phyloP scores from a whole-genome alignment of 2,113 vertebrate species.

The Erythrolamprus reginae region DNA sequence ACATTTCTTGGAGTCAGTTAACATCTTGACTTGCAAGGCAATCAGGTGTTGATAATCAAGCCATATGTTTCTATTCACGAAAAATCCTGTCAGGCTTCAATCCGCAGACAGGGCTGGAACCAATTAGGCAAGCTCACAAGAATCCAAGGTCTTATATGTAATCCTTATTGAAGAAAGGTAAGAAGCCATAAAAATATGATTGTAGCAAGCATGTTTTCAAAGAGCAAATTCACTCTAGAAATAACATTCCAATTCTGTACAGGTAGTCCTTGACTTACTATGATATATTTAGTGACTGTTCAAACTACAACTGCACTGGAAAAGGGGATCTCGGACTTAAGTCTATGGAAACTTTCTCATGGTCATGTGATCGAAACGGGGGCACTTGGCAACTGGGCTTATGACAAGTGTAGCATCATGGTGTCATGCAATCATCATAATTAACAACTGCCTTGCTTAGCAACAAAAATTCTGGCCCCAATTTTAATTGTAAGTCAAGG shows the following conservation, averaged over 20 bases:
- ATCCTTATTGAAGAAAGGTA: background rate
- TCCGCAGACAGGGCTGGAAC: background rate
- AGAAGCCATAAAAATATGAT: background rate
- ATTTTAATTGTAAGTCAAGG: too few relatives aligned
- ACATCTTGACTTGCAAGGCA: background rate
- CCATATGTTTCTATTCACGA: background rate
- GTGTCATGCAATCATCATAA: background rate
- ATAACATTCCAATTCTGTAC: background rate
- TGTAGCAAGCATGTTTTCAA: background rate
- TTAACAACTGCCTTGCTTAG: background rate
- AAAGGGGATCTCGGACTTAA: background rate
- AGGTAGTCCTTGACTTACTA: background rate
- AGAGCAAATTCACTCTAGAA: background rate
- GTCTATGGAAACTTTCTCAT: background rate
- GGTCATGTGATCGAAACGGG: background rate
- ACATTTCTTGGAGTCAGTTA: background rate
- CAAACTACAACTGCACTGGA: background rate
- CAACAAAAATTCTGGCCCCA: too few relatives aligned
- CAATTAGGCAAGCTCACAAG: background rate
- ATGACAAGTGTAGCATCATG: background rate
- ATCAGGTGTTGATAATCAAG: background rate
- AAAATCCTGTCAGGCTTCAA: background rate
- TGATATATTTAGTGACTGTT: background rate
- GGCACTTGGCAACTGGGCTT: background rate
- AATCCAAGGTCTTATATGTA: background rate